Percentiles rank a stretch among this genome's conserved stretches.
These are phyloP conservation scores for Eumerus sabulonum DNA, from an alignment of 2,888 invertebrate species.

Conservation along the genomic window DNA sequence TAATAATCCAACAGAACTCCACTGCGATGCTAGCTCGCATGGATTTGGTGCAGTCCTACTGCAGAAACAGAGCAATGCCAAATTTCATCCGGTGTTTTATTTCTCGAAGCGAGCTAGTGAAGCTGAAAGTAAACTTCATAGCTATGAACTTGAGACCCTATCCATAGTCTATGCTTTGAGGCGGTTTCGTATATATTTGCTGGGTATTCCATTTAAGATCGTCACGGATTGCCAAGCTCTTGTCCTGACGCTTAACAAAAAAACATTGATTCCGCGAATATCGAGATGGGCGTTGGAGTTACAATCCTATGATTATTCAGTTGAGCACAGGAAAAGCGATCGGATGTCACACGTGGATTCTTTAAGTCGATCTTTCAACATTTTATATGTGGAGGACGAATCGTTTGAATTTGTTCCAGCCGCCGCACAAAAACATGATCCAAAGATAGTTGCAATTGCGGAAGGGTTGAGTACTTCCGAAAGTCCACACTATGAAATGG, in stretches of 20 bases:
- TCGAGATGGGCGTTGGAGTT: constrained; percentile 66
- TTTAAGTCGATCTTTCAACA: too few relatives aligned
- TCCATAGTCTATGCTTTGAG: constrained; percentile 29
- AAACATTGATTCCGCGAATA: too few relatives aligned
- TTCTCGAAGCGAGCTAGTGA: constrained; percentile 70
- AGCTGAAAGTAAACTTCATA: constrained; percentile 71
- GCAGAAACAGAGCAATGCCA: constrained; percentile 56
- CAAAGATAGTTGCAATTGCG: too few relatives aligned
- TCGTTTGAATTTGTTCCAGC: too few relatives aligned
- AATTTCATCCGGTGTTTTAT: constrained; percentile 70
- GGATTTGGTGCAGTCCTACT: constrained; percentile 71
- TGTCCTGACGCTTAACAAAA: constrained; percentile 34
- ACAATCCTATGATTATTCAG: too few relatives aligned
- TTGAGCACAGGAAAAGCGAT: too few relatives aligned
- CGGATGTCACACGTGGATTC: too few relatives aligned
- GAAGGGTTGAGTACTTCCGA: too few relatives aligned
- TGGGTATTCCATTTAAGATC: constrained; percentile 33
- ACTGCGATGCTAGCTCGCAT: constrained; percentile 70
- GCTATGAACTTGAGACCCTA: constrained; percentile 42
- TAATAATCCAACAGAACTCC: constrained; percentile 72
- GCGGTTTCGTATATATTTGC: constrained; percentile 36
- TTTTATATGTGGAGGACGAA: too few relatives aligned
- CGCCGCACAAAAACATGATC: too few relatives aligned
- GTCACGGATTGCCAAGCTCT: constrained; percentile 46
- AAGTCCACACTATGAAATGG: too few relatives aligned